A percentile compares a stretch with the other conserved stretches of the same genome.
phyloP scores from a whole-genome alignment of 2,113 vertebrate species.

The Coregonus clupeaformis region DNA sequence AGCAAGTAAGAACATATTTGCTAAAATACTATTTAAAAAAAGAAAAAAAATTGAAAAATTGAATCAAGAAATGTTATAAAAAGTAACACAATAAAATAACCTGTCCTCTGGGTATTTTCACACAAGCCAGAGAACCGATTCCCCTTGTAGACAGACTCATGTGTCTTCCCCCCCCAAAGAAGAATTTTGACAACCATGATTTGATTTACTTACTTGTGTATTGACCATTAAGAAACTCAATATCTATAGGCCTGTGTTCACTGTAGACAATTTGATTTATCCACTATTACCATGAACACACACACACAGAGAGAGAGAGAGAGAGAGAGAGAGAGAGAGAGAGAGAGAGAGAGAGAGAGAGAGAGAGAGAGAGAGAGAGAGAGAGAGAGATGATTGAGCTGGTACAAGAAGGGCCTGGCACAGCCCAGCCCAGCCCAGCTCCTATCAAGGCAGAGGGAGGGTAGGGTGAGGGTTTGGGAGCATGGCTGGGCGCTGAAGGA shows the following conservation, averaged over 20 bases:
- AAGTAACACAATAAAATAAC: no score
- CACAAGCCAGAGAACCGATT: background rate
- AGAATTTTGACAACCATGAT: no score
- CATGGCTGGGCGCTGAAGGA: constrained; percentile 15
- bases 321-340: no score
- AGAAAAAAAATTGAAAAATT: no score
- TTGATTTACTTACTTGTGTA: background rate
- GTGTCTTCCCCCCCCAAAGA: no score
- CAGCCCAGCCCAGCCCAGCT: background rate
- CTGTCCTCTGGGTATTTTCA: background rate
- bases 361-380: no score
- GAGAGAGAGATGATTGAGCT: no score
- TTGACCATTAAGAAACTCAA: background rate
- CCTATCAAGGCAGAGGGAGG: constrained; percentile 5
- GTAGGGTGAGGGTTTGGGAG: background rate
- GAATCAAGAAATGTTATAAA: no score
- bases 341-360: no score
- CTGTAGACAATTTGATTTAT: background rate
- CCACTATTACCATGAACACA: background rate
- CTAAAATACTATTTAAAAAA: background rate
- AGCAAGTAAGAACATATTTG: background rate
- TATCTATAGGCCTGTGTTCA: background rate
- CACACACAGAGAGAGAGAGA: no score
- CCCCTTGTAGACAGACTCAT: no score
- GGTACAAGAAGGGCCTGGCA: no score